Evolutionary conservation across 1,140 invertebrate genomes (phyloP), one percentile per base, ranked within the genome.

Genomic region (Neelides sp.): DNA sequence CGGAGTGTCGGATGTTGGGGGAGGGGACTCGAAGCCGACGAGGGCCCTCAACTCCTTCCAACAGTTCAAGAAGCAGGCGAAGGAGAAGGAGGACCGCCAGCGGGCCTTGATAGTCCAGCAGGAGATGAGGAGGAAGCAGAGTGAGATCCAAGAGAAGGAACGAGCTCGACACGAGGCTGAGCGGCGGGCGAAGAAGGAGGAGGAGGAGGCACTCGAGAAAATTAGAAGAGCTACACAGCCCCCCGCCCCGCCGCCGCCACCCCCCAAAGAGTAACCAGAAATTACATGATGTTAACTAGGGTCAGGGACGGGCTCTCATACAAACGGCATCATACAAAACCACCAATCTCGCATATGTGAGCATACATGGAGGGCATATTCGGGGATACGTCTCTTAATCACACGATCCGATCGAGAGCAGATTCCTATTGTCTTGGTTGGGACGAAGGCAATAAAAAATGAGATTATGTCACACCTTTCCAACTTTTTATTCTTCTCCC

Each of bases 41-140:
- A 57, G 61, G 20, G 60, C 65, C 32, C 46, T 61, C 35, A 66
- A 87, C 59, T 73, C 75, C 54, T 84, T 82, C 62, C 74, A 86
- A 70, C 80, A 81, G 56, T 97, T 95, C 67, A 88, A 88, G 65
- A 93, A 92, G 65, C 83, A 93, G 73, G 91, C 91, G 7, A 88
- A 89, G 68, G 89, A 95, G 69, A 93, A 95, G 66, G 80, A 82
- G 51, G 87, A 94, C 69, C 76, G 87, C 67, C 84, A 91, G 73
- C 78, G 85, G 64, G 79, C 83, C 47, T 68, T 91, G 2, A 69
- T 80, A 48, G 85, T 91, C 66, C 83, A 85, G 61, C 81, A 86
- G 64, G 83, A 88, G 62, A 68, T 83, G 63, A 73, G 83, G 27
- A 65, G 79, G 56, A 69, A 75, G 60, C 79, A 87, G 66, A 85